A percentile compares a stretch with the other conserved stretches of the same genome.
These are phyloP conservation scores for Stichodactyla mertensii DNA, from an alignment of 64 coral and sea anemone genomes.

Conservation along the genomic window DNA sequence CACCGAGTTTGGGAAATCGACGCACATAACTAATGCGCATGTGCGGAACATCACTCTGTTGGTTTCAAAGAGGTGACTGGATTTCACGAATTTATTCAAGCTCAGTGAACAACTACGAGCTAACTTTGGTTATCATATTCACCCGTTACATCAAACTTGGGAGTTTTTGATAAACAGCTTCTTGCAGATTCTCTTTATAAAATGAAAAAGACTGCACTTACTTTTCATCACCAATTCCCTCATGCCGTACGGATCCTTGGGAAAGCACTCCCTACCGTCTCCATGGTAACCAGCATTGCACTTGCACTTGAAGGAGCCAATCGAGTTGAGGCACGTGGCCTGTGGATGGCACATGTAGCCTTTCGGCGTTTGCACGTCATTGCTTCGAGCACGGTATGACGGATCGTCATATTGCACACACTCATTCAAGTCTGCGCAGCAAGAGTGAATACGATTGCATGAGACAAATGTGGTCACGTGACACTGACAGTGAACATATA, in stretches of 20 bases:
- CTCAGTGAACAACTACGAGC: too few relatives aligned
- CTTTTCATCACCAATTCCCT: constrained; percentile 48
- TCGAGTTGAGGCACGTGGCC: constrained; percentile 73
- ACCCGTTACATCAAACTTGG: too few relatives aligned
- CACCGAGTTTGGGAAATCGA: too few relatives aligned
- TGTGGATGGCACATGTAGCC: constrained; percentile 43
- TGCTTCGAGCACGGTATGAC: constrained; percentile 25
- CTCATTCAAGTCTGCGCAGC: constrained; percentile 74
- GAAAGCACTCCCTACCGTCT: constrained; percentile 64
- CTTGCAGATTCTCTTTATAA: not conserved
- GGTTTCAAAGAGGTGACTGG: too few relatives aligned
- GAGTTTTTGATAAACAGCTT: too few relatives aligned
- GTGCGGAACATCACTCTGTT: not conserved
- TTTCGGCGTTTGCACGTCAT: constrained; percentile 37
- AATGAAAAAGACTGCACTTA: constrained; percentile 48
- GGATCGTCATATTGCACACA: constrained; percentile 36
- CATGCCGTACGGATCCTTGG: constrained; percentile 10
- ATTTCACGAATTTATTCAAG: too few relatives aligned
- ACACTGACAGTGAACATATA: not conserved
- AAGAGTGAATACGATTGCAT: constrained; percentile 10
- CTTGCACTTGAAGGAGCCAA: constrained; percentile 84
- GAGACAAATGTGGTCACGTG: constrained; percentile 9
- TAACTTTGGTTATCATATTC: too few relatives aligned
- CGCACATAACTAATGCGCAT: not conserved
- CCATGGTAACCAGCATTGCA: constrained; percentile 88